These are phyloP conservation scores for Silurus meridionalis DNA, from an alignment of 2,113 vertebrate species.

Conservation along the genomic window DNA sequence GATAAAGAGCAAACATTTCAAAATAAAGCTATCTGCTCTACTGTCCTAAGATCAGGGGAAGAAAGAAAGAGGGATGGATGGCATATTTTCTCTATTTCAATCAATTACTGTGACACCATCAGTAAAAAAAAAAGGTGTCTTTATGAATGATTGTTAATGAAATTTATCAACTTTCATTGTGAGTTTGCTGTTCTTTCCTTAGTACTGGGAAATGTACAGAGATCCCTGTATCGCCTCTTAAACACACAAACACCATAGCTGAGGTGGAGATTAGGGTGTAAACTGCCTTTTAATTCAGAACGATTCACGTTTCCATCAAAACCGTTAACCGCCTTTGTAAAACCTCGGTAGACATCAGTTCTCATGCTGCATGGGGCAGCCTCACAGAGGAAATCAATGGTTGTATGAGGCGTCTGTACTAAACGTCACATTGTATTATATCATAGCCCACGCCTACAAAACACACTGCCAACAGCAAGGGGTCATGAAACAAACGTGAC, in stretches of 20 bases:
- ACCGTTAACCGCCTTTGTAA: not conserved
- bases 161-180: not conserved
- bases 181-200: not conserved
- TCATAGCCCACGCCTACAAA: not conserved
- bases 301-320: not conserved
- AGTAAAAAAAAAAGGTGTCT: not conserved
- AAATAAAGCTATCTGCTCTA: not conserved
- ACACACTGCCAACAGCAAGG: not conserved
- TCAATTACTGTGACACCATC: not conserved
- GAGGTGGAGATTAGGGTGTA: not conserved
- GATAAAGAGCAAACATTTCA: not conserved
- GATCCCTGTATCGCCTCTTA: too few species aligned
- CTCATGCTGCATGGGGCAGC: not conserved
- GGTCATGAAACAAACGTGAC: not conserved
- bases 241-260: not conserved
- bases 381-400: not conserved
- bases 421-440: not conserved
- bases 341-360: not conserved
- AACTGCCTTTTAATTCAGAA: too few species aligned
- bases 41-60: not conserved
- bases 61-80: not conserved
- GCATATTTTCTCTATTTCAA: not conserved
- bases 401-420: too few species aligned
- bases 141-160: not conserved
- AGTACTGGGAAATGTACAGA: not conserved